These are phyloP conservation scores for Macroglossus sobrinus DNA, from an alignment of 2,113 vertebrate genomes.

Conservation along the genomic window DNA sequence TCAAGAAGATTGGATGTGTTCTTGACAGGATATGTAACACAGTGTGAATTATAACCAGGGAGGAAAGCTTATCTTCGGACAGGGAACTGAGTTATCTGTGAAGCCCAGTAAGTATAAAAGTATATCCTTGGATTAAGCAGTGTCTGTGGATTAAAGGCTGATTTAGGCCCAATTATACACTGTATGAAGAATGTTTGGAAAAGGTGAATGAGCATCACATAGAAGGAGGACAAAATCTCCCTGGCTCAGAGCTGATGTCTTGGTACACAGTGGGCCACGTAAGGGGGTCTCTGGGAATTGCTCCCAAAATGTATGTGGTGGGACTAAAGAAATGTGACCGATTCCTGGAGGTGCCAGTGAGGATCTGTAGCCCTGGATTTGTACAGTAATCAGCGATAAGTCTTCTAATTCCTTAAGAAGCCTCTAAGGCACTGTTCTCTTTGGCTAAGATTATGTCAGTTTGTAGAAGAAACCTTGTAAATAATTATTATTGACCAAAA, in stretches of 20 bases:
- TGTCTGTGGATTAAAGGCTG: slow-evolving; percentile 66
- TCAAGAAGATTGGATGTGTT: slow-evolving; percentile 68
- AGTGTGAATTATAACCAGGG: slow-evolving; percentile 72
- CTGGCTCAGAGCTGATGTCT: background rate
- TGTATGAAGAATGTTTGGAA: slow-evolving; percentile 51
- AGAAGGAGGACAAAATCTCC: background rate
- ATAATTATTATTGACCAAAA: slow-evolving; percentile 37
- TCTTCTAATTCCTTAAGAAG: slow-evolving; percentile 47
- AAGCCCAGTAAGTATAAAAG: slow-evolving; percentile 77
- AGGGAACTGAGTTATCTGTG: slow-evolving; percentile 73
- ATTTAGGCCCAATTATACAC: slow-evolving; percentile 64
- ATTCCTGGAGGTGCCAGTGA: background rate
- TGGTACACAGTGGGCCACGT: background rate
- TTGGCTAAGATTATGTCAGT: background rate
- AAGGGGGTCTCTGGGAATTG: slow-evolving; percentile 2
- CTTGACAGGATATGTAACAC: slow-evolving; percentile 71
- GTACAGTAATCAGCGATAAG: background rate
- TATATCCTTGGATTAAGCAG: slow-evolving; percentile 64
- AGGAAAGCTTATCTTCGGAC: slow-evolving; percentile 74
- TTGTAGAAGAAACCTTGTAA: slow-evolving; percentile 31
- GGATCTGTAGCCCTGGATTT: background rate
- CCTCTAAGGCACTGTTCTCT: slow-evolving; percentile 37
- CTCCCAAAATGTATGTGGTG: background rate
- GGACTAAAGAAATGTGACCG: background rate
- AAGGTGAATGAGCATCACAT: background rate